A percentile compares a stretch with the other conserved stretches of the same genome.
phyloP scores from a whole-genome alignment of 2,888 invertebrate genomes.

The Tetrapedia diversipes region DNA sequence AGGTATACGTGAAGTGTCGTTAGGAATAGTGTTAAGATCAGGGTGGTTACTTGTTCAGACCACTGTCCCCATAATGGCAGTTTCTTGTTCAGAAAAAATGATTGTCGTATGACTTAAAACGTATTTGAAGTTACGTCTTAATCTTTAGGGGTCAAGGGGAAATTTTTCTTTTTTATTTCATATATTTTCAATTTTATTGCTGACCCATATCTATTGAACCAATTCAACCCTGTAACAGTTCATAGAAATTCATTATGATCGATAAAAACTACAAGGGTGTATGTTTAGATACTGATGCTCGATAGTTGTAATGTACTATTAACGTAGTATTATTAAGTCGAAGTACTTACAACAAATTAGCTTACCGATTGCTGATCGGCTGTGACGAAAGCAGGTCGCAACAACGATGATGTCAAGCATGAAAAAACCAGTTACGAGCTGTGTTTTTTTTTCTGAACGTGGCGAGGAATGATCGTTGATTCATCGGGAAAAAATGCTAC shows the following conservation, averaged over 20 bases:
- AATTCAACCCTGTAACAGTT: too few relatives aligned
- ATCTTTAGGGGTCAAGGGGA: not conserved
- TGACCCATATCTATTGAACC: not conserved
- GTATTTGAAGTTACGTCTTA: too few relatives aligned
- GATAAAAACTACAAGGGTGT: too few relatives aligned
- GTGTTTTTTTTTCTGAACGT: constrained; percentile 28
- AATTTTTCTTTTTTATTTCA: too few relatives aligned
- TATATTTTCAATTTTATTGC: not conserved
- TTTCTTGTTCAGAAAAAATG: constrained; percentile 28
- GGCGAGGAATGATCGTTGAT: constrained; percentile 34
- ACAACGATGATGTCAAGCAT: constrained; percentile 37
- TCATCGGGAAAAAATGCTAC: constrained; percentile 50
- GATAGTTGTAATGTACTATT: constrained; percentile 53
- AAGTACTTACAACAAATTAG: constrained; percentile 50
- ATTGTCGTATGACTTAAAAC: constrained; percentile 1
- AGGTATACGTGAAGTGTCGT: too few relatives aligned
- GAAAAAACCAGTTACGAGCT: constrained; percentile 37
- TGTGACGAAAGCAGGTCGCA: constrained; percentile 36
- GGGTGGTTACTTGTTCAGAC: constrained; percentile 29
- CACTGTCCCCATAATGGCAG: constrained; percentile 51
- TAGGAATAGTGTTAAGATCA: too few relatives aligned
- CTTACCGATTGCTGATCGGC: constrained; percentile 26
- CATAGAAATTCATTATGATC: too few relatives aligned
- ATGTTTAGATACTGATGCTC: too few relatives aligned
- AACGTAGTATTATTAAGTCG: constrained; percentile 30